Evolutionary conservation across 2,113 vertebrate genomes (phyloP).

Genomic region (Brachypodius melanocephalos): DNA sequence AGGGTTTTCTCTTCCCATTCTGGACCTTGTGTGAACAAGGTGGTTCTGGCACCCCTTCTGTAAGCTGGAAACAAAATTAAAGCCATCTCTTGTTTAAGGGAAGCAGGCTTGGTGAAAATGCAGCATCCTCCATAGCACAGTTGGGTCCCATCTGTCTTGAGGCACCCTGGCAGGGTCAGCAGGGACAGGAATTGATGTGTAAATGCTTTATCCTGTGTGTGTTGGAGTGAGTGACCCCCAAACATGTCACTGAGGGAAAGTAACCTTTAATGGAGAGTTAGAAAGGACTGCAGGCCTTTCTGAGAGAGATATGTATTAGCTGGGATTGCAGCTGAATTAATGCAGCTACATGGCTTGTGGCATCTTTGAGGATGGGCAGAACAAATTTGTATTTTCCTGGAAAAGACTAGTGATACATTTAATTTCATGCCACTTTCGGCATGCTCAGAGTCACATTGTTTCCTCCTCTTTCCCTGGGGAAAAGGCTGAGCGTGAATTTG

Average conservation of each 20-base stretch:
- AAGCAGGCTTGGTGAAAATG: neutral
- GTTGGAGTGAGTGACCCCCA: neutral
- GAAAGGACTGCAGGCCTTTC: neutral
- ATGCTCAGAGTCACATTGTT: slow-evolving; percentile 30
- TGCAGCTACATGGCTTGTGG: slow-evolving; percentile 22
- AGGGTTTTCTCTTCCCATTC: neutral
- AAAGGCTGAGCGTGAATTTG: neutral
- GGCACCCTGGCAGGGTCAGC: neutral
- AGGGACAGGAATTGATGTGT: neutral
- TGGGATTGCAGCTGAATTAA: slow-evolving; percentile 7
- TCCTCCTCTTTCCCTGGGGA: neutral
- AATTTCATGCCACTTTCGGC: slow-evolving; percentile 31
- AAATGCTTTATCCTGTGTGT: neutral
- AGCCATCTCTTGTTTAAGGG: neutral
- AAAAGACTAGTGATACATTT: slow-evolving; percentile 7
- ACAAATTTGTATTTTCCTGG: slow-evolving; percentile 39
- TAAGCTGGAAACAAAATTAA: neutral
- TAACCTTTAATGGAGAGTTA: neutral
- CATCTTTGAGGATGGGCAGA: slow-evolving; percentile 19
- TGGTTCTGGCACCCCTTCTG: neutral
- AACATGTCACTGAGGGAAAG: neutral
- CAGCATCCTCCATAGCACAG: neutral
- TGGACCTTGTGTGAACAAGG: neutral
- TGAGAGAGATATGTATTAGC: neutral
- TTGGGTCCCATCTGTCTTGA: neutral